Base-by-base conservation (phyloP, 2,888 invertebrate genomes). In the Theodoxus fluviatilis region DNA sequence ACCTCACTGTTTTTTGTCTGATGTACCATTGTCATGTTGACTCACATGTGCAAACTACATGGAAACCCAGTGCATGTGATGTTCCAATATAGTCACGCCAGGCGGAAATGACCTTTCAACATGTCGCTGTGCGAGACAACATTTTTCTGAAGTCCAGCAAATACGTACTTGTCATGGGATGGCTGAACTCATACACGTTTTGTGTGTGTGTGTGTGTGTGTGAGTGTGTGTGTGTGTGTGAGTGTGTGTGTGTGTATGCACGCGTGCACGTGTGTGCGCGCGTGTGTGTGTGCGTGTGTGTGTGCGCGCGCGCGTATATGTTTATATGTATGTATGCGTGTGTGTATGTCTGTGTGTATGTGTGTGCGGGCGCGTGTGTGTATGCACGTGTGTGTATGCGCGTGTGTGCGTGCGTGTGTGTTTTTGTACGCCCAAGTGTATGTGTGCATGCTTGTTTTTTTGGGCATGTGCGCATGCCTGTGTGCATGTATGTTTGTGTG, bases 171-270 rank as follows among this genome's bases (percentile, higher is more conserved):
- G n/a, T n/a, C n/a, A n/a, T n/a, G n/a, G n/a, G n/a, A n/a, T n/a
- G n/a, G n/a, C n/a, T n/a, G n/a, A n/a, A n/a, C n/a, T n/a, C 6
- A 52, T 7, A 52, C n/a, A 43, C 1, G 15, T 15, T 43, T 43
- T 52, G 55, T 12, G 18, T 52, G 55, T 52, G 55, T 52, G 55
- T 52, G 55, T 52, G 55, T 52, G 55, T 52, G 2, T 2, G 55
- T 52, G 55, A 1, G 55, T 52, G 55, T 52, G 55, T 52, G 55
- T 52, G 55, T 52, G 55, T 52, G 55, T 52, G 55, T 52, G 55
- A 1, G 55, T 52, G 55, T 2, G 55, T 52, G 55, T 1, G 55
- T 22, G 55, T 6, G 22, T 15, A 15, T 15, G 52, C 52, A 15
- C 52, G 4, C n/a, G 22, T n/a, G 7, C 43, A 43, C 15, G 43